A percentile compares a stretch with the other conserved stretches of the same genome.
Conservation (phyloP, 2,797 vertebrate genomes). For the Mormyrops boulengeri region DNA sequence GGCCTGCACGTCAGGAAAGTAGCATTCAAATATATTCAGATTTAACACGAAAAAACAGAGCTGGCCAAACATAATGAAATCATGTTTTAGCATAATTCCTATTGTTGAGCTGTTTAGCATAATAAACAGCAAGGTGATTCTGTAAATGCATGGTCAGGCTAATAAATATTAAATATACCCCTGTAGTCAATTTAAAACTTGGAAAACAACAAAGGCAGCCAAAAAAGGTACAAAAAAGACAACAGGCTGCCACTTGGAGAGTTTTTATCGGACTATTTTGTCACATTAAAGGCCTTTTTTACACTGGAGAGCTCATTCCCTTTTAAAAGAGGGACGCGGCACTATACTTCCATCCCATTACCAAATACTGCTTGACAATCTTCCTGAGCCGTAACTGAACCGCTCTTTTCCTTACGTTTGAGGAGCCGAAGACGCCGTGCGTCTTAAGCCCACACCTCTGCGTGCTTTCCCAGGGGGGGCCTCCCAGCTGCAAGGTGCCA, state of each 20-base stretch:
- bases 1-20: neutral
- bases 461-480: neutral
- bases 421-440: neutral
- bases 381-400: neutral
- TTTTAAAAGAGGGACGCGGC: neutral
- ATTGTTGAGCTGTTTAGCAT: neutral
- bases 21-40: neutral
- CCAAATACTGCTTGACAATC: neutral
- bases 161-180: slow-evolving; percentile 12
- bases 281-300: neutral
- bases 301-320: neutral
- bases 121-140: neutral
- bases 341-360: neutral
- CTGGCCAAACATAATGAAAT: neutral
- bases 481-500: neutral
- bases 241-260: neutral
- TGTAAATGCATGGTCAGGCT: neutral
- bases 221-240: neutral
- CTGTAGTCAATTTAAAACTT: neutral
- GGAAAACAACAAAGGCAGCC: neutral
- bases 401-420: neutral
- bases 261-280: slow-evolving; percentile 3
- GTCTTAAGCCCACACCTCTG: neutral
- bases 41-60: neutral
- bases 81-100: slow-evolving; percentile 6